Evolutionary conservation across 2,888 invertebrate species (phyloP).

Genomic region (Dicranocentrus wangi): DNA sequence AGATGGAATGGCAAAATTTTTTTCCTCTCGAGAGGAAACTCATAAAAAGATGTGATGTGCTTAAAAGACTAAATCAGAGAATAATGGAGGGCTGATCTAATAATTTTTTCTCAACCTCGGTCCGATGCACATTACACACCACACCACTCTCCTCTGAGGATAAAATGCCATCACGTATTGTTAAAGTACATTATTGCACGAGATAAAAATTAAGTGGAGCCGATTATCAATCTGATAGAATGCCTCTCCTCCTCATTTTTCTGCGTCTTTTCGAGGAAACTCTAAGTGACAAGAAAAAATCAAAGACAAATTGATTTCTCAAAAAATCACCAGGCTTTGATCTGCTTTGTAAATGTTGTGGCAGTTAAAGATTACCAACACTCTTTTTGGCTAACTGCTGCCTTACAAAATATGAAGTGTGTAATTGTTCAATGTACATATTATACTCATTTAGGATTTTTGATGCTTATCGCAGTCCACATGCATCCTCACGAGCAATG

Average conservation of each 20-base stretch:
- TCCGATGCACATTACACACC: no score
- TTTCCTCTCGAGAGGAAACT: slow-evolving; percentile 31
- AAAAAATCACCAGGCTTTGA: slow-evolving; percentile 24
- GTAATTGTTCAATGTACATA: neutral
- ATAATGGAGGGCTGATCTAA: slow-evolving; percentile 62
- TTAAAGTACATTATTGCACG: slow-evolving; percentile 8
- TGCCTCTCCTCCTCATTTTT: neutral
- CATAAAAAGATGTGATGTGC: slow-evolving; percentile 38
- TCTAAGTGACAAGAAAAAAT: slow-evolving; percentile 5
- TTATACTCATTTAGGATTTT: neutral
- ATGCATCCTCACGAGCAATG: slow-evolving; percentile 22
- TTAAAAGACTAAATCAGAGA: slow-evolving; percentile 49
- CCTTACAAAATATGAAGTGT: neutral
- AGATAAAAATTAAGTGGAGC: slow-evolving; percentile 53
- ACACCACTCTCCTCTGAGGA: slow-evolving; percentile 12
- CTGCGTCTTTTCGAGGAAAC: neutral
- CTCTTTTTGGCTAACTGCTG: neutral
- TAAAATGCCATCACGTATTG: slow-evolving; percentile 65
- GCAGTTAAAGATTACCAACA: slow-evolving; percentile 61
- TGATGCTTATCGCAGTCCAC: neutral
- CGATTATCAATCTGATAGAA: slow-evolving; percentile 33
- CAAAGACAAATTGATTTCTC: slow-evolving; percentile 53
- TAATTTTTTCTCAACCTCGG: slow-evolving; percentile 61
- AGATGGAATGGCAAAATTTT: slow-evolving; percentile 40
- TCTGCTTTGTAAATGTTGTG: slow-evolving; percentile 67